Evolutionary conservation across 1,140 invertebrate species (phyloP).

Genomic region (Tachypleus tridentatus): DNA sequence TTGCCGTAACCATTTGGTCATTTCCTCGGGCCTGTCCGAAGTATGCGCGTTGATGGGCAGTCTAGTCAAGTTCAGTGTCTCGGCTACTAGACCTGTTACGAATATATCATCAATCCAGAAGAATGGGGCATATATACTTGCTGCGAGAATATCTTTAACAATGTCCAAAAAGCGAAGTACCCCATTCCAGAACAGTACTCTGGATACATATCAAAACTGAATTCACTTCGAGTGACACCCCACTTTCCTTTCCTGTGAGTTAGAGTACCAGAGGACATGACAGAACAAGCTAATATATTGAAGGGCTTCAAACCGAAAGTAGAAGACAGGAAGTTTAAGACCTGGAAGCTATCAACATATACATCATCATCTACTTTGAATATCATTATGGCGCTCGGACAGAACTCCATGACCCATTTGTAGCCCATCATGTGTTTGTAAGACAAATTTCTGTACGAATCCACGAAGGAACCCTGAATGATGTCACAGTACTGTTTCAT

Average conservation of each 20-base stretch:
- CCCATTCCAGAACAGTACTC: slow-evolving; percentile 20
- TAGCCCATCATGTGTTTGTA: slow-evolving; percentile 77
- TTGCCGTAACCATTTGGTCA: slow-evolving; percentile 14
- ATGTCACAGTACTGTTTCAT: slow-evolving; percentile 27
- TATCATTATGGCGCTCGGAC: slow-evolving; percentile 49
- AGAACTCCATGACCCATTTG: slow-evolving; percentile 54
- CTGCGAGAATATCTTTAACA: slow-evolving; percentile 3
- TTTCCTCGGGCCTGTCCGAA: slow-evolving; percentile 5
- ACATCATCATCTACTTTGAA: slow-evolving; percentile 83
- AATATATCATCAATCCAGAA: slow-evolving; percentile 43
- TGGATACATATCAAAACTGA: slow-evolving; percentile 13
- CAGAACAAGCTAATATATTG: slow-evolving; percentile 15
- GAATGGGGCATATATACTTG: neutral
- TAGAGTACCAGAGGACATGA: slow-evolving; percentile 9
- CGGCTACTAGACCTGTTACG: slow-evolving; percentile 37
- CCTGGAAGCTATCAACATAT: slow-evolving; percentile 55
- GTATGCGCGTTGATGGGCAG: slow-evolving; percentile 10
- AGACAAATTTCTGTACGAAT: slow-evolving; percentile 68
- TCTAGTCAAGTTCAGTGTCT: neutral
- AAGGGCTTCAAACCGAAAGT: slow-evolving; percentile 7
- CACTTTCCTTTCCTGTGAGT: slow-evolving; percentile 17
- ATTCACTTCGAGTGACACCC: slow-evolving; percentile 8
- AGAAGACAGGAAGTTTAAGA: slow-evolving; percentile 25
- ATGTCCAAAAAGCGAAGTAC: slow-evolving; percentile 14
- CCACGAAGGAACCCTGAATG: slow-evolving; percentile 49